phyloP scores from a whole-genome alignment of 2,888 invertebrate genomes.

The Carpatolechia fugitivella region DNA sequence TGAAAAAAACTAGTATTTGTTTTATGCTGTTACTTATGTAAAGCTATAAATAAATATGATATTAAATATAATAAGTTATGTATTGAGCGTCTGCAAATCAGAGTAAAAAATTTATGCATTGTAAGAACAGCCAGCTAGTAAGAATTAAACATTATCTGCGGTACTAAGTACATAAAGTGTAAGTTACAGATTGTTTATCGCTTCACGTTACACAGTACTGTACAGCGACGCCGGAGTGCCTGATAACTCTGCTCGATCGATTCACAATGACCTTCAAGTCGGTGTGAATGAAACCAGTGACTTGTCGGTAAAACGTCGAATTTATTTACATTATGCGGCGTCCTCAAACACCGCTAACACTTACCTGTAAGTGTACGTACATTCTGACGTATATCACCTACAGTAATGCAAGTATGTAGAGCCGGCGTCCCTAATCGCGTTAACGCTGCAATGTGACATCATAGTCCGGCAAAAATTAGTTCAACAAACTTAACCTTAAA shows the following conservation, averaged over 20 bases:
- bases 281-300: constrained; percentile 39
- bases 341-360: constrained; percentile 40
- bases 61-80: too few species aligned
- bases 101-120: not conserved
- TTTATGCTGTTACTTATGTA: too few species aligned
- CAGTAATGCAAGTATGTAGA: not conserved
- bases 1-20: too few species aligned
- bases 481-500: constrained; percentile 70
- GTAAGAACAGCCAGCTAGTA: not conserved
- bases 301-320: not conserved
- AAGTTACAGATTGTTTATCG: constrained; percentile 5
- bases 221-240: not conserved
- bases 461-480: constrained; percentile 59
- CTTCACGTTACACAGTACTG: not conserved
- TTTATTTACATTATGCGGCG: constrained; percentile 43
- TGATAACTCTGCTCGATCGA: constrained; percentile 45
- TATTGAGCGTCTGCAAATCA: too few species aligned
- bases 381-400: not conserved
- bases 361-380: constrained; percentile 30
- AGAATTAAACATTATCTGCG: not conserved
- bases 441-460: constrained; percentile 66
- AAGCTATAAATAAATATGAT: too few species aligned
- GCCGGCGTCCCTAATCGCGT: constrained; percentile 66
- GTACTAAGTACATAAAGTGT: not conserved
- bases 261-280: constrained; percentile 38